A percentile compares a stretch with the other conserved stretches of the same genome.
These are phyloP conservation scores for Cheilosia impressa DNA, from an alignment of 2,888 invertebrate species.

Conservation along the genomic window DNA sequence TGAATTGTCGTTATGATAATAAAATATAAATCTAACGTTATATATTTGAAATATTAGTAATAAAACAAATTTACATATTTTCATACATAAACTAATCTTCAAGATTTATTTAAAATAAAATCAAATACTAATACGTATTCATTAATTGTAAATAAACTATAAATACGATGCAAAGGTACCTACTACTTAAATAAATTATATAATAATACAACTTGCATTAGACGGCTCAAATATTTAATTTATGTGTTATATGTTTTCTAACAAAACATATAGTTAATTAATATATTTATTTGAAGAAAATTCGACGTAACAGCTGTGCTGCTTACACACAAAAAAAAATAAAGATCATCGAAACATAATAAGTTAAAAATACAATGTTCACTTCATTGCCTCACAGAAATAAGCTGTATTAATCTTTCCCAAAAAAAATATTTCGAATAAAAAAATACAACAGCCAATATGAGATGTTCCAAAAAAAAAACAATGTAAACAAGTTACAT, in stretches of 20 bases:
- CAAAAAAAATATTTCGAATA: slow-evolving; percentile 26
- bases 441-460: slow-evolving; percentile 61
- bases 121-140: slow-evolving; percentile 43
- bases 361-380: slow-evolving; percentile 35
- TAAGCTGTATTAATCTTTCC: not conserved
- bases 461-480: slow-evolving; percentile 62
- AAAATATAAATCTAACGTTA: slow-evolving; percentile 54
- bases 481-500: slow-evolving; percentile 20
- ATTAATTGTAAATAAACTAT: slow-evolving; percentile 63
- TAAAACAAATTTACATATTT: slow-evolving; percentile 71
- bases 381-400: slow-evolving; percentile 36
- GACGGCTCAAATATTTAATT: slow-evolving; percentile 70
- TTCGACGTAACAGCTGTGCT: slow-evolving; percentile 58
- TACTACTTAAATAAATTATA: slow-evolving; percentile 50
- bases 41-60: slow-evolving; percentile 56
- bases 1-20: slow-evolving; percentile 73
- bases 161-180: slow-evolving; percentile 72
- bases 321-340: slow-evolving; percentile 40
- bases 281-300: slow-evolving; percentile 41
- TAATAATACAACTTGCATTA: slow-evolving; percentile 41
- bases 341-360: slow-evolving; percentile 65
- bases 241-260: slow-evolving; percentile 65
- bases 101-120: slow-evolving; percentile 63
- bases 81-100: slow-evolving; percentile 69
- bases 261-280: slow-evolving; percentile 47